Percentiles rank a stretch among this genome's conserved stretches.
Conservation (phyloP, 2,113 vertebrate genomes). For the Caranx melampygus region DNA sequence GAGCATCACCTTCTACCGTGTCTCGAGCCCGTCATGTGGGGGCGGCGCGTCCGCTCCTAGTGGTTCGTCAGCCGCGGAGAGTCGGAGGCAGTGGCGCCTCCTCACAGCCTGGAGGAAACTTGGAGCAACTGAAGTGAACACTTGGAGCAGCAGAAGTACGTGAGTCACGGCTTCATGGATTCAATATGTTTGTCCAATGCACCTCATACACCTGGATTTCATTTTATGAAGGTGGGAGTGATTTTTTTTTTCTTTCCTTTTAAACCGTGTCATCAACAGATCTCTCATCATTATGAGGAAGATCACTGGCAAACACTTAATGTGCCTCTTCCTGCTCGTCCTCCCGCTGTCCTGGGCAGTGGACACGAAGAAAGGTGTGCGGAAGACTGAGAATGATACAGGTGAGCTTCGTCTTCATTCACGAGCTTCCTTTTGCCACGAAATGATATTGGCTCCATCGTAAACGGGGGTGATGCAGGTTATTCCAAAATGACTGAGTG, state of each 20-base stretch:
- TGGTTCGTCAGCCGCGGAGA: background rate
- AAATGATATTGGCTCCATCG: background rate
- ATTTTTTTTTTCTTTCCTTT: background rate
- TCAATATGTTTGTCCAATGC: background rate
- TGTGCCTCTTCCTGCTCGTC: slow-evolving; percentile 71
- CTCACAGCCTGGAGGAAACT: background rate
- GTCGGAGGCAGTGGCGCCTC: background rate
- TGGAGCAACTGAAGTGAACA: background rate
- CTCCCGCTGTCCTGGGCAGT: slow-evolving; percentile 66
- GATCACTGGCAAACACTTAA: slow-evolving; percentile 60
- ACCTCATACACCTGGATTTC: background rate
- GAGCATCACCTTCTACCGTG: slow-evolving; percentile 17
- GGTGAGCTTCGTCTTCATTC: slow-evolving; percentile 53
- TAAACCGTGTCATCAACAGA: slow-evolving; percentile 16
- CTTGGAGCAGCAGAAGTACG: background rate
- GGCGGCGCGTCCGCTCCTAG: slow-evolving; percentile 23
- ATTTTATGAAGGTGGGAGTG: background rate
- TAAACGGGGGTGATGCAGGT: background rate
- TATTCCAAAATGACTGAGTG: background rate
- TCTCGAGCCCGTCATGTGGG: slow-evolving; percentile 14
- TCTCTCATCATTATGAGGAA: slow-evolving; percentile 43
- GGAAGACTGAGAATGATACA: slow-evolving; percentile 55
- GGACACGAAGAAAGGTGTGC: slow-evolving; percentile 50
- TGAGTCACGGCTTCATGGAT: background rate
- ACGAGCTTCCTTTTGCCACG: background rate